A percentile compares a stretch with the other conserved stretches of the same genome.
Evolutionary conservation across 2,797 vertebrate species (phyloP).

Genomic region (Pangasius djambal): DNA sequence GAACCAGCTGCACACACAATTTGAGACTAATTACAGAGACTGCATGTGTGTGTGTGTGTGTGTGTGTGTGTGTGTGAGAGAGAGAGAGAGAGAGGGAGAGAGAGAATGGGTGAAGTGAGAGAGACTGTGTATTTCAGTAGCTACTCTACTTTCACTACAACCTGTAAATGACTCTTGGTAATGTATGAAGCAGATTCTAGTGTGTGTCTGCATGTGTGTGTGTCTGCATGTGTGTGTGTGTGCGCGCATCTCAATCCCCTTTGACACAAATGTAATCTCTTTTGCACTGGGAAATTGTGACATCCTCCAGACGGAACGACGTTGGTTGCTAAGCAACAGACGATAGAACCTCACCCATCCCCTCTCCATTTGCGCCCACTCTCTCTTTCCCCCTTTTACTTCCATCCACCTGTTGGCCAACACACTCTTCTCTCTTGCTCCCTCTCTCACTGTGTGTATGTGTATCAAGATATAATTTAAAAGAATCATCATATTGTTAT

Average conservation of each 20-base stretch:
- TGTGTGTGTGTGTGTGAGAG: slow-evolving; percentile 20
- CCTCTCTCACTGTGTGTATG: background rate
- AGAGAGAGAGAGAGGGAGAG: background rate
- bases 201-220: background rate
- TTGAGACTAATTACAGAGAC: slow-evolving; percentile 44
- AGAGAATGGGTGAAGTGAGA: background rate
- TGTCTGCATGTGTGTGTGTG: slow-evolving; percentile 38
- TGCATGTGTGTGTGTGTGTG: slow-evolving; percentile 29
- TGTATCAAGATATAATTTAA: background rate
- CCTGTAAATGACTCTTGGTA: background rate
- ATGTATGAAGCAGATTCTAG: slow-evolving; percentile 13
- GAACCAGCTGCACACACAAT: slow-evolving; percentile 51
- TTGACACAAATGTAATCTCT: slow-evolving; percentile 55
- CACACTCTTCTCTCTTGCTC: background rate
- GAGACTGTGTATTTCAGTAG: slow-evolving; percentile 14
- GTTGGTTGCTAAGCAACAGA: slow-evolving; percentile 73
- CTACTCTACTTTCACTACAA: slow-evolving; percentile 29
- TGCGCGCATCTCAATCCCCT: slow-evolving; percentile 42
- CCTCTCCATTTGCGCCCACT: slow-evolving; percentile 52
- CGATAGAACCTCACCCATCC: slow-evolving; percentile 60
- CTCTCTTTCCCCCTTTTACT: slow-evolving; percentile 43
- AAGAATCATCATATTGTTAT: no score
- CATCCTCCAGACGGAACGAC: slow-evolving; percentile 58
- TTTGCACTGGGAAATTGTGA: slow-evolving; percentile 55
- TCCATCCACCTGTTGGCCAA: slow-evolving; percentile 51